These are phyloP conservation scores for Trachymyrmex septentrionalis DNA, from an alignment of 1,140 invertebrate species.

Conservation along the genomic window DNA sequence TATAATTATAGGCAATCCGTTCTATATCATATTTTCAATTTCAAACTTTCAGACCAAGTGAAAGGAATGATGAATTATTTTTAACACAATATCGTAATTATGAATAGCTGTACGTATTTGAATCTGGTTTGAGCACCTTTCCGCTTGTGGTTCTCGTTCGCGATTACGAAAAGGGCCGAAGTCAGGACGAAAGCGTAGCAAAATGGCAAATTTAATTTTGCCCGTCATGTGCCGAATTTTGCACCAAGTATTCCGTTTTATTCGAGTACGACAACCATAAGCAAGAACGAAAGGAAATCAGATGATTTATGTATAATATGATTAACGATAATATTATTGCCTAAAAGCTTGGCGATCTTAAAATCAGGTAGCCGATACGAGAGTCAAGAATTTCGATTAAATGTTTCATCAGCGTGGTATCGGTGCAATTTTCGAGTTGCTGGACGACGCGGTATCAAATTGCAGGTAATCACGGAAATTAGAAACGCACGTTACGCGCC, in stretches of 20 bases:
- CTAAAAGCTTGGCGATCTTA: constrained; percentile 7
- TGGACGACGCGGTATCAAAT: constrained; percentile 72
- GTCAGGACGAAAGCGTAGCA: constrained; percentile 76
- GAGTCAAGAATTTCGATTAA: constrained; percentile 48
- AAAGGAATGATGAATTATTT: constrained; percentile 8
- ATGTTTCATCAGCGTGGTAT: constrained; percentile 44
- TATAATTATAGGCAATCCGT: background rate
- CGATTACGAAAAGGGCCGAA: constrained; percentile 76
- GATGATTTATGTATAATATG: background rate
- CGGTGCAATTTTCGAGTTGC: constrained; percentile 55
- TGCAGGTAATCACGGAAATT: constrained; percentile 73
- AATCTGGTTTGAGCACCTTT: constrained; percentile 76
- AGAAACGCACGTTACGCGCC: constrained; percentile 66
- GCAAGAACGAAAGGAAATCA: background rate
- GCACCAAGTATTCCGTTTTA: background rate
- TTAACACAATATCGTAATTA: background rate
- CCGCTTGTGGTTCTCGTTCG: constrained; percentile 65
- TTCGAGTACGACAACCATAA: background rate
- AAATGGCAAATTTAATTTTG: constrained; percentile 83
- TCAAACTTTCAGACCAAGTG: background rate
- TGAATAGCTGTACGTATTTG: background rate
- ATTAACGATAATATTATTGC: constrained; percentile 24
- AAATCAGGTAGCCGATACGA: constrained; percentile 35
- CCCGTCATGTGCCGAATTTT: constrained; percentile 67
- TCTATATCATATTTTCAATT: background rate